A percentile compares a stretch with the other conserved stretches of the same genome.
Evolutionary conservation across 2,113 vertebrate genomes (phyloP).

Genomic region (Egretta garzetta): DNA sequence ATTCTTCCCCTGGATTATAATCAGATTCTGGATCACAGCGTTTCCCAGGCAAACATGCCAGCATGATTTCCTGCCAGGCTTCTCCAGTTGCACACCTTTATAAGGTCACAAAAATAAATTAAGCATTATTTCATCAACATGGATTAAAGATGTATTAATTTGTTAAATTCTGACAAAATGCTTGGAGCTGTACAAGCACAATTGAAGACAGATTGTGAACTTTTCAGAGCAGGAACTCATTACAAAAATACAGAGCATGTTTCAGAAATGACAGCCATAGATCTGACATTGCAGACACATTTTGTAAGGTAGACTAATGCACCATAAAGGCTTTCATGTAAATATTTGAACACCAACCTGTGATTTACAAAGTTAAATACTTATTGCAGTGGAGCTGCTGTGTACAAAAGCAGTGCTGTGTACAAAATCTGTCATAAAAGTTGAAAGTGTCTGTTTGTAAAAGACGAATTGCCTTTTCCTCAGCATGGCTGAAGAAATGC

Average conservation of each 20-base stretch:
- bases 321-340: neutral
- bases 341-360: neutral
- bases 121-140: neutral
- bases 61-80: constrained; percentile 98
- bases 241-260: neutral
- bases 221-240: neutral
- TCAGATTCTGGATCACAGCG: constrained; percentile 95
- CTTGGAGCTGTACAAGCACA: neutral
- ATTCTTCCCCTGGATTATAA: constrained; percentile 90
- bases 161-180: neutral
- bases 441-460: neutral
- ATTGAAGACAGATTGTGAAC: neutral
- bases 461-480: neutral
- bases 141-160: neutral
- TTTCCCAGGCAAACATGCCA: constrained; percentile 94
- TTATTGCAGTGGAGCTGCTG: neutral
- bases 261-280: neutral
- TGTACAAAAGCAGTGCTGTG: neutral
- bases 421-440: neutral
- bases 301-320: neutral
- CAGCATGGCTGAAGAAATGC: neutral
- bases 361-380: neutral
- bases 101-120: constrained; percentile 7
- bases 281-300: neutral
- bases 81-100: constrained; percentile 96